Conservation (phyloP, 2,888 invertebrate genomes). For the Thumatha senex region DNA sequence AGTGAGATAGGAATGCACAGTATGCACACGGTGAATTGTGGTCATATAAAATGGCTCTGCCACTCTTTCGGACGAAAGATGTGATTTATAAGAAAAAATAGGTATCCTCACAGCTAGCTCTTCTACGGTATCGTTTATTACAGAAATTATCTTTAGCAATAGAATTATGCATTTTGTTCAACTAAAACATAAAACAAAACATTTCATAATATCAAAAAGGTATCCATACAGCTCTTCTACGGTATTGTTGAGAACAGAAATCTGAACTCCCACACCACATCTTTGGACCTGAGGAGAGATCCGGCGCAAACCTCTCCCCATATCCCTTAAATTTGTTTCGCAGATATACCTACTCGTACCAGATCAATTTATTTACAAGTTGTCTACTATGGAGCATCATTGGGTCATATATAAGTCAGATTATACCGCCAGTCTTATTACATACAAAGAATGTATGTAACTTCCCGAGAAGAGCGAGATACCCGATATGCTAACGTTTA, state of each 20-base stretch:
- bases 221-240: constrained; percentile 67
- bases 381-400: constrained; percentile 12
- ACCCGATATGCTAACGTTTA: constrained; percentile 34
- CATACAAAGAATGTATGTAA: constrained; percentile 45
- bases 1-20: too few species aligned
- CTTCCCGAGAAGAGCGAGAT: constrained; percentile 72
- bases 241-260: constrained; percentile 69
- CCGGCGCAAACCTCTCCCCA: constrained; percentile 57
- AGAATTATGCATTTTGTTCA: too few species aligned
- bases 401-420: too few species aligned
- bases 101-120: too few species aligned
- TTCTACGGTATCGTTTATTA: too few species aligned
- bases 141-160: too few species aligned
- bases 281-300: constrained; percentile 46
- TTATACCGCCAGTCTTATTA: constrained; percentile 9
- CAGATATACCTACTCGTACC: too few species aligned
- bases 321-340: constrained; percentile 13
- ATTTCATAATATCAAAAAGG: constrained; percentile 40
- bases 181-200: neutral
- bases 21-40: too few species aligned
- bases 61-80: too few species aligned
- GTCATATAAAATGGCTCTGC: too few species aligned
- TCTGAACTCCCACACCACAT: constrained; percentile 59
- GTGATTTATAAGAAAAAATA: too few species aligned
- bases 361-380: constrained; percentile 16